Conservation (phyloP, 1,140 invertebrate genomes). For the Diorhabda carinulata region DNA sequence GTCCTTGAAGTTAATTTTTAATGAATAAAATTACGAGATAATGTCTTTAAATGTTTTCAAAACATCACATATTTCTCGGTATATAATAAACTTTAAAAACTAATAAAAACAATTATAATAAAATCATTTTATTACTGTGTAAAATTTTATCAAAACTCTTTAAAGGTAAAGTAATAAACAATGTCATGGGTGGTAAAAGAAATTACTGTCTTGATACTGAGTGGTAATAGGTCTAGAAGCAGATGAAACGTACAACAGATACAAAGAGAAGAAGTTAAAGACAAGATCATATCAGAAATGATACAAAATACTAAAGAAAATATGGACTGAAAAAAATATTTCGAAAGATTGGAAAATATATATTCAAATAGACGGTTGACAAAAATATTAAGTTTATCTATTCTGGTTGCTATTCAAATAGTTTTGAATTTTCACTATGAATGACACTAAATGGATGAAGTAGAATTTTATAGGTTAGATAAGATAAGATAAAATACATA, state of each 20-base stretch:
- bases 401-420: too few species aligned
- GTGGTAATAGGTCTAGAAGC: constrained; percentile 19
- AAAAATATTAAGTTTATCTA: too few species aligned
- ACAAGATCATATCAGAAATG: too few species aligned
- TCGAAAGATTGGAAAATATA: too few species aligned
- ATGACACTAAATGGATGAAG: too few species aligned
- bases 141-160: constrained; percentile 29
- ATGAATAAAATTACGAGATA: constrained; percentile 15
- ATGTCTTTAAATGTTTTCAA: constrained; percentile 21
- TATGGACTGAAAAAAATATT: too few species aligned
- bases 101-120: constrained; percentile 30
- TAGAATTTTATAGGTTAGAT: too few species aligned
- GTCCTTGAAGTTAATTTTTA: neutral
- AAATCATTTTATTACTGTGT: constrained; percentile 29
- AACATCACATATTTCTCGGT: constrained; percentile 19
- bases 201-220: constrained; percentile 17
- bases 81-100: constrained; percentile 28
- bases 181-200: constrained; percentile 28
- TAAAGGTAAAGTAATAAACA: constrained; percentile 28
- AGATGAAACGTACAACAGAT: neutral
- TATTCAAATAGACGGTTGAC: too few species aligned
- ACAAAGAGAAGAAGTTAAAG: too few species aligned
- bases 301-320: too few species aligned
- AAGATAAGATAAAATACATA: too few species aligned
- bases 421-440: too few species aligned